Conservation (phyloP, 2,113 vertebrate species). For the Prionailurus bengalensis region DNA sequence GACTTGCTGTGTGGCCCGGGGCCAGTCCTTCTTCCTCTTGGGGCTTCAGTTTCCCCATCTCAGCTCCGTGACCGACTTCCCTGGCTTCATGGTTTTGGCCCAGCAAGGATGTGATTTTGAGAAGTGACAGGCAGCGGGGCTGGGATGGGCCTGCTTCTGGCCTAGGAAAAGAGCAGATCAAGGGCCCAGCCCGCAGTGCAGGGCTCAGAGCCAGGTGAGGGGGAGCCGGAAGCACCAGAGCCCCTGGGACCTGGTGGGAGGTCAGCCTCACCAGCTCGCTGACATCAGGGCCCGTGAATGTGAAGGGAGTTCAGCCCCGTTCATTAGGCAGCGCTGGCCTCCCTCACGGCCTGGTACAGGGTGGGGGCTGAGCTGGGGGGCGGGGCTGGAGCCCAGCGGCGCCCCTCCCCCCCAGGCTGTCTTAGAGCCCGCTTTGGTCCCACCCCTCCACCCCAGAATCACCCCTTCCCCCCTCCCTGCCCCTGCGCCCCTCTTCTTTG, state of each 20-base stretch:
- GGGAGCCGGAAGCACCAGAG: not conserved
- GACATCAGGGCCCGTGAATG: conserved; percentile 77
- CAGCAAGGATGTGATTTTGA: not conserved
- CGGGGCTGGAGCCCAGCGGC: not conserved
- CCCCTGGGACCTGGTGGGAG: conserved; percentile 27
- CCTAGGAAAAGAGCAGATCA: not conserved
- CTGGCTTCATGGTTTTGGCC: not conserved
- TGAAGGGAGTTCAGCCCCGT: conserved; percentile 44
- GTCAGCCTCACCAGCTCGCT: not conserved
- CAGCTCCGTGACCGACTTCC: not conserved
- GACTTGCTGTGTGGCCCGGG: not conserved
- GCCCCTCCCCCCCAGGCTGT: not conserved
- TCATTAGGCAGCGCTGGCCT: not conserved
- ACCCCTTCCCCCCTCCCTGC: not conserved
- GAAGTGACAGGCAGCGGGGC: not conserved
- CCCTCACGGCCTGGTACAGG: conserved; percentile 62
- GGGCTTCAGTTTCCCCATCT: not conserved
- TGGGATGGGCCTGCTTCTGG: not conserved
- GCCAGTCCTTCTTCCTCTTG: not conserved
- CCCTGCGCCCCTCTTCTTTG: not conserved
- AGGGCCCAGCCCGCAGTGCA: not conserved
- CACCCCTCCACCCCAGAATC: fast-evolving
- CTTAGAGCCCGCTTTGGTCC: not conserved
- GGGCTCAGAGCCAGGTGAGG: not conserved
- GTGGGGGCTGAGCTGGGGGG: not conserved